Percentiles rank a stretch among this genome's conserved stretches.
phyloP scores from a whole-genome alignment of 2,797 vertebrate genomes.

The Tolypeutes matacus region DNA sequence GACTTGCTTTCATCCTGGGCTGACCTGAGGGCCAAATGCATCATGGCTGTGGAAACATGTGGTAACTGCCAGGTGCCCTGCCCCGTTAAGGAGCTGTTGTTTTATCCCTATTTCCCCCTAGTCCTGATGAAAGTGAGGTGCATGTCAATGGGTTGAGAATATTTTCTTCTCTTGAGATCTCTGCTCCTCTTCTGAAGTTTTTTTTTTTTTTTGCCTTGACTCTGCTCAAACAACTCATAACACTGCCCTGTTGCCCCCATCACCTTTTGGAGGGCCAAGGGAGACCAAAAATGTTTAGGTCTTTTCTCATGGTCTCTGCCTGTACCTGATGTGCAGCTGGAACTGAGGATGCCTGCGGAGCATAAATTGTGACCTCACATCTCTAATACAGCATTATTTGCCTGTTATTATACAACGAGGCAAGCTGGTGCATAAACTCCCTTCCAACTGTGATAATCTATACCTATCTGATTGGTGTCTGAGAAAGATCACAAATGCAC shows the following conservation, averaged over 20 bases:
- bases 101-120: background rate
- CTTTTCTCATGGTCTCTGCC: background rate
- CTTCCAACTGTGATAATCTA: no score
- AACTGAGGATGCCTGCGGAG: background rate
- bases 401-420: background rate
- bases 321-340: background rate
- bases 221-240: background rate
- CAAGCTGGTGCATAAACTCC: no score
- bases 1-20: background rate
- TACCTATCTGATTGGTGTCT: background rate
- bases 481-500: background rate
- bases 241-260: background rate
- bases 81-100: background rate
- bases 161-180: background rate
- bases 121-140: background rate
- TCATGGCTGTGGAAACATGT: no score
- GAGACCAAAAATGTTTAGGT: background rate
- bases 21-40: background rate
- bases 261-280: background rate
- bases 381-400: background rate
- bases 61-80: background rate
- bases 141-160: background rate
- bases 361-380: background rate
- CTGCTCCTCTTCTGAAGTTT: background rate
- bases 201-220: background rate